Evolutionary conservation across 2,113 vertebrate species (phyloP).

Genomic region (Calonectris borealis): DNA sequence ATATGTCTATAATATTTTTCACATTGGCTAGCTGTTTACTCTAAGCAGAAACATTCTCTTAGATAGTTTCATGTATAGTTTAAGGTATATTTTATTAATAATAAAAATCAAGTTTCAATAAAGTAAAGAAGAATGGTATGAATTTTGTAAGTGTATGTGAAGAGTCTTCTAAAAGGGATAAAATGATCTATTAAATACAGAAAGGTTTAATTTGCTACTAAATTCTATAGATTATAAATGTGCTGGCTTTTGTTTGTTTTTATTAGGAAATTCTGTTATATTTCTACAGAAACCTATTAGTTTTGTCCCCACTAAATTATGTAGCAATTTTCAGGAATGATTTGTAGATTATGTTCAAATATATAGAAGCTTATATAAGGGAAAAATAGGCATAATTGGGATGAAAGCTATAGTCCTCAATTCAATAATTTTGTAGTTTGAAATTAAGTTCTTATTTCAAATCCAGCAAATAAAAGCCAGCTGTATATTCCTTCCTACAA

Average conservation of each 20-base stretch:
- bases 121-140: neutral
- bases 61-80: neutral
- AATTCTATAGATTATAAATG: neutral
- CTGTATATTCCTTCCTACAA: neutral
- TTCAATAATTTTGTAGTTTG: neutral
- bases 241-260: neutral
- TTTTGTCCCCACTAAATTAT: neutral
- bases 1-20: neutral
- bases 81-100: neutral
- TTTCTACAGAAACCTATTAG: neutral
- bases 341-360: neutral
- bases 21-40: neutral
- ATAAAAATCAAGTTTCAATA: neutral
- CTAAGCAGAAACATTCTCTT: neutral
- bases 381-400: neutral
- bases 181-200: neutral
- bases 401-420: neutral
- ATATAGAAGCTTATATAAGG: neutral
- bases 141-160: neutral
- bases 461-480: neutral
- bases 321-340: neutral
- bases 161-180: neutral
- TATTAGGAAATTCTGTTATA: neutral
- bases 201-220: neutral
- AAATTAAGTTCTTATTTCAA: neutral